These are phyloP conservation scores for Linyphia triangularis DNA, from an alignment of 2,888 invertebrate species.

Conservation along the genomic window DNA sequence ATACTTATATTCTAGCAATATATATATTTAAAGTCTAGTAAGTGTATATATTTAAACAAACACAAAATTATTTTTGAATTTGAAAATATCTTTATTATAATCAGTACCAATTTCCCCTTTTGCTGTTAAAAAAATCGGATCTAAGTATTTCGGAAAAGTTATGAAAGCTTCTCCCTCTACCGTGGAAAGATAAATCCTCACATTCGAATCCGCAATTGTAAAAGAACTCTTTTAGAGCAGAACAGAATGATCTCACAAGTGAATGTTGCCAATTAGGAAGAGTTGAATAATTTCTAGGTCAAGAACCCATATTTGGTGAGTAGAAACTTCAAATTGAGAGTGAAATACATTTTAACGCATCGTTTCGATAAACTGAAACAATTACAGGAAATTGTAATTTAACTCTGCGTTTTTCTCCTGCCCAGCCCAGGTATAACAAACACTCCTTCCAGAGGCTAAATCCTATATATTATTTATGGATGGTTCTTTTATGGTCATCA, in stretches of 20 bases:
- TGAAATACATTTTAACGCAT: slow-evolving; percentile 35
- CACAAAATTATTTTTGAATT: too few relatives aligned
- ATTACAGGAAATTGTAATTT: background rate
- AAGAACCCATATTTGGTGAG: slow-evolving; percentile 37
- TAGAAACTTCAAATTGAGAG: background rate
- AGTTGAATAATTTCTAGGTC: slow-evolving; percentile 42
- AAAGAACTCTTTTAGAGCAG: slow-evolving; percentile 57
- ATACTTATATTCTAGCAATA: too few relatives aligned
- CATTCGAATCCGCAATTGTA: slow-evolving; percentile 30
- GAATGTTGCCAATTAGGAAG: slow-evolving; percentile 56
- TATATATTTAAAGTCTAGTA: too few relatives aligned
- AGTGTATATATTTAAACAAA: too few relatives aligned
- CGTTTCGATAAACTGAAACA: background rate
- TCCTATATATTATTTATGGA: too few relatives aligned
- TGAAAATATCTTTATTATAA: too few relatives aligned
- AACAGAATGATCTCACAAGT: slow-evolving; percentile 43
- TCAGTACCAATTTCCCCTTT: too few relatives aligned
- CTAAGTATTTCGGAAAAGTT: background rate
- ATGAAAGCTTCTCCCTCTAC: background rate
- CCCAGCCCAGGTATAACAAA: too few relatives aligned
- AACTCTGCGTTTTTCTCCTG: too few relatives aligned
- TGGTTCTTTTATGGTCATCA: too few relatives aligned
- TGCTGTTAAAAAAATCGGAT: background rate
- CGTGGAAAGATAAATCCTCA: slow-evolving; percentile 12
- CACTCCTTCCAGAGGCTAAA: too few relatives aligned